Percentiles rank a stretch among this genome's conserved stretches.
Evolutionary conservation across 2,888 invertebrate genomes (phyloP).

Genomic region (Cybosia mesomella): DNA sequence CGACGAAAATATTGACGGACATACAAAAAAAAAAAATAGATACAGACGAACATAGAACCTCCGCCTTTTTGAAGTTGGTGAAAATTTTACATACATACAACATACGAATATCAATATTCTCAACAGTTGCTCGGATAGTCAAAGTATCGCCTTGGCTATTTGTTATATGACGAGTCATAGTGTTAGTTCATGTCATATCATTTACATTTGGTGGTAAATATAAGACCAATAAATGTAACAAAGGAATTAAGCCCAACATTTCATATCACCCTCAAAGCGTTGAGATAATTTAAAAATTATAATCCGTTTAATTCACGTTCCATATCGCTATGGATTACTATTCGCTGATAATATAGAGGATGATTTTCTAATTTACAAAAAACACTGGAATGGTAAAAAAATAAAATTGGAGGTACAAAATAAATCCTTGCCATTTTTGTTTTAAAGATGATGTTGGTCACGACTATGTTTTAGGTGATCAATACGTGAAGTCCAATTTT

Average conservation of each 20-base stretch:
- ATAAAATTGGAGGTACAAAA: too few species aligned
- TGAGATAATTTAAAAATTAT: slow-evolving; percentile 50
- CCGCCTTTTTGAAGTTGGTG: too few species aligned
- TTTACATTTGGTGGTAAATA: slow-evolving; percentile 12
- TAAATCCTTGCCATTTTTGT: too few species aligned
- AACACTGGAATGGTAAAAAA: too few species aligned
- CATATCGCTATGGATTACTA: slow-evolving; percentile 29
- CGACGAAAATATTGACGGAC: too few species aligned
- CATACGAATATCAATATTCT: not conserved
- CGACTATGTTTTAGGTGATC: too few species aligned
- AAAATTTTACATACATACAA: too few species aligned
- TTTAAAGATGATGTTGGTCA: too few species aligned
- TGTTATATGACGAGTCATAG: slow-evolving; percentile 5
- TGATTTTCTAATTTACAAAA: too few species aligned
- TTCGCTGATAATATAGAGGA: slow-evolving; percentile 39
- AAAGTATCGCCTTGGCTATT: not conserved
- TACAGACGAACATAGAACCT: too few species aligned
- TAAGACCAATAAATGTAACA: slow-evolving; percentile 6
- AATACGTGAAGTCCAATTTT: too few species aligned
- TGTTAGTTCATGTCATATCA: slow-evolving; percentile 19
- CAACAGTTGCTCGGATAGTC: not conserved
- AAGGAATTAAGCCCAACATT: slow-evolving; percentile 9
- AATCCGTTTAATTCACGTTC: slow-evolving; percentile 49
- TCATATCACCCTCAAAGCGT: slow-evolving; percentile 49
- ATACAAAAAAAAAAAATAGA: too few species aligned